A percentile compares a stretch with the other conserved stretches of the same genome.
These are phyloP conservation scores for Anarhynchus alexandrinus DNA, from an alignment of 2,113 vertebrate genomes.

Conservation along the genomic window DNA sequence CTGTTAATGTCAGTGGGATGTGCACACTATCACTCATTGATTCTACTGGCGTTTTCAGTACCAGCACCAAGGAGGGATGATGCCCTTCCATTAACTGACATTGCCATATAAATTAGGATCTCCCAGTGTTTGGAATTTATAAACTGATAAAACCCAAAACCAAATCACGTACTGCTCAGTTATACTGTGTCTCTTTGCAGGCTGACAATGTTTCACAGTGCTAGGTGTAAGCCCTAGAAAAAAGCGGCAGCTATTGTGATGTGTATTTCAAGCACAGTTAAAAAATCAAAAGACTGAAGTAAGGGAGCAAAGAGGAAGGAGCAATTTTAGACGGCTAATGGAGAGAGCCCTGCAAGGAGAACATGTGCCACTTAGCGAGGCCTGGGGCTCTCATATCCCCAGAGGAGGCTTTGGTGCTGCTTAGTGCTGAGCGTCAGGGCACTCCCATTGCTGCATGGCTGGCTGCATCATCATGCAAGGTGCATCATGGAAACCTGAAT, in stretches of 20 bases:
- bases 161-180: background rate
- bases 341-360: background rate
- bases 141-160: background rate
- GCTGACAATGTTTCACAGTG: background rate
- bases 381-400: background rate
- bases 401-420: background rate
- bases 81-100: background rate
- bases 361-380: background rate
- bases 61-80: background rate
- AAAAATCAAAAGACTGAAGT: background rate
- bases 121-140: background rate
- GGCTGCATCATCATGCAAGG: background rate
- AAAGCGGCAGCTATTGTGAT: background rate
- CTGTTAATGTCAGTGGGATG: background rate
- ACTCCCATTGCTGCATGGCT: background rate
- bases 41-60: background rate
- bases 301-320: background rate
- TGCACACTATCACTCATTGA: background rate
- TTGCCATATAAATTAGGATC: background rate
- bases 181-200: background rate
- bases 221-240: background rate
- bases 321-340: background rate
- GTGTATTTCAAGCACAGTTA: background rate
- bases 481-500: background rate
- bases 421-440: background rate